Evolutionary conservation across 1,140 invertebrate species (phyloP).

Genomic region (Bathynomus jamesi): DNA sequence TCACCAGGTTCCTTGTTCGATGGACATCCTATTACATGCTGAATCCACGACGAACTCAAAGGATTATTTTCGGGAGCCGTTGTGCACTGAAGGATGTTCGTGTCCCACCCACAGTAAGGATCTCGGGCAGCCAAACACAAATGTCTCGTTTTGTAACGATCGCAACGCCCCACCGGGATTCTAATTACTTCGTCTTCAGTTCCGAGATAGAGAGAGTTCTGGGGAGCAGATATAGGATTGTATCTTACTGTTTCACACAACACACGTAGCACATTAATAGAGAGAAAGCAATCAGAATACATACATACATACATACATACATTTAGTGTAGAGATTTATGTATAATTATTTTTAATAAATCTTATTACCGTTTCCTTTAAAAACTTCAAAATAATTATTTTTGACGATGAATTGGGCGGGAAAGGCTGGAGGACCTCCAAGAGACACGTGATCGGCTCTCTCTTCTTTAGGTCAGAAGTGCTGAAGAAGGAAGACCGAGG

Average conservation of each 20-base stretch:
- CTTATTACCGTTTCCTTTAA: conserved; percentile 65
- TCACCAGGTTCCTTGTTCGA: conserved; percentile 47
- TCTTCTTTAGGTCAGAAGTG: conserved; percentile 53
- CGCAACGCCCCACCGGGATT: conserved; percentile 67
- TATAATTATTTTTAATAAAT: conserved; percentile 38
- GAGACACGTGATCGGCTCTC: conserved; percentile 54
- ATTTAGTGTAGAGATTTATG: background rate
- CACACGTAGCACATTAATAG: background rate
- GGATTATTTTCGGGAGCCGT: conserved; percentile 56
- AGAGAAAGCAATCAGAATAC: background rate
- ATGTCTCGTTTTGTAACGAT: conserved; percentile 56
- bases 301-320: conserved; percentile 4
- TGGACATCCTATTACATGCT: conserved; percentile 58
- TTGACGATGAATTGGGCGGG: conserved; percentile 46
- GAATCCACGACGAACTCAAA: conserved; percentile 59
- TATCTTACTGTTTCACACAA: background rate
- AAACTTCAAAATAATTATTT: conserved; percentile 63
- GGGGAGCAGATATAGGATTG: no score
- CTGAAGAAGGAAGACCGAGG: conserved; percentile 46
- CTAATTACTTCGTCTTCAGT: conserved; percentile 60
- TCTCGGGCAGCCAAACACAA: conserved; percentile 77
- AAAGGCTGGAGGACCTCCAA: conserved; percentile 75
- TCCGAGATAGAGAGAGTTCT: conserved; percentile 74
- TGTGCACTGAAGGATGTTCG: conserved; percentile 59
- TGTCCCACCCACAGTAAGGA: conserved; percentile 91